These are phyloP conservation scores for Acomys russatus DNA, from an alignment of 2,797 vertebrate species.

Conservation along the genomic window DNA sequence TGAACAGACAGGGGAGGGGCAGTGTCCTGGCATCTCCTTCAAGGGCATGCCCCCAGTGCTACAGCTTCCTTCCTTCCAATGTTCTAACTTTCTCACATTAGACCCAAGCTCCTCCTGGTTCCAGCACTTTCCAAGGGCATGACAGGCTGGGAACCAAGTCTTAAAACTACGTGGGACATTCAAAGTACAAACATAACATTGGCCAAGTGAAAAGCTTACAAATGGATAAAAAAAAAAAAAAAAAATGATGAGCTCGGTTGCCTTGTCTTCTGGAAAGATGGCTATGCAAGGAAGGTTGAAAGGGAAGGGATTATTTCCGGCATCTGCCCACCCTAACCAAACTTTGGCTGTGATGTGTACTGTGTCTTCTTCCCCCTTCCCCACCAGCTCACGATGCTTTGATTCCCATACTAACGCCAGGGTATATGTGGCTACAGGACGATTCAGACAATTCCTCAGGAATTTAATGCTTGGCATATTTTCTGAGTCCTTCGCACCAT, in stretches of 20 bases:
- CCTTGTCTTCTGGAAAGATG: conserved; percentile 16
- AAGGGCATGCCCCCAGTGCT: rapidly evolving
- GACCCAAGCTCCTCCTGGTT: not conserved
- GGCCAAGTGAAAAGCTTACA: not conserved
- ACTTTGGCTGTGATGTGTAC: not conserved
- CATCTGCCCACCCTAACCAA: not conserved
- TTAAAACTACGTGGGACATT: not conserved
- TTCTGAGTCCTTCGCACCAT: not conserved
- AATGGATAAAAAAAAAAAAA: not conserved
- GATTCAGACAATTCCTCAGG: not conserved
- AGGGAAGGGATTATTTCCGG: not conserved
- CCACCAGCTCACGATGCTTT: not conserved
- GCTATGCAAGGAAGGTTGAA: not conserved
- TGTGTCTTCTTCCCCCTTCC: not conserved
- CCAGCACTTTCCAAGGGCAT: not conserved
- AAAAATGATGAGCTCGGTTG: not conserved
- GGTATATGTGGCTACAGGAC: not conserved
- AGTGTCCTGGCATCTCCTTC: too few species aligned
- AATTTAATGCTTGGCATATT: not conserved
- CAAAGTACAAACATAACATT: not conserved
- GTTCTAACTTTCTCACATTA: not conserved
- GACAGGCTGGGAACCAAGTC: not conserved
- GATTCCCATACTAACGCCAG: not conserved
- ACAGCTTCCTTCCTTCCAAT: not conserved
- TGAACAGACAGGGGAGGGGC: not conserved